Percentiles rank a stretch among this genome's conserved stretches.
phyloP scores from a whole-genome alignment of 2,888 invertebrate species.

The Xestoiulus laeticollis region DNA sequence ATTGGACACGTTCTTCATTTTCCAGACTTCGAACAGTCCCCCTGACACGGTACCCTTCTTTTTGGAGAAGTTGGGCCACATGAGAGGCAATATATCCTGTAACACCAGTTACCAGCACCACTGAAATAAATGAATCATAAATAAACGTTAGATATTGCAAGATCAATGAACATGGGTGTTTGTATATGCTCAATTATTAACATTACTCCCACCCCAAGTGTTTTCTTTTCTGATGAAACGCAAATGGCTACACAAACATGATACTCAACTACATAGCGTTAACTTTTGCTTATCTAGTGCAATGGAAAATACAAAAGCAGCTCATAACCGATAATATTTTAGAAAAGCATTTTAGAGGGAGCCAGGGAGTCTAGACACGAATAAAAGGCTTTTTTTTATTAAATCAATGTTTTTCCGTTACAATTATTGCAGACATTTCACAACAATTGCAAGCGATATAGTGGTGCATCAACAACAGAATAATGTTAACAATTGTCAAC shows the following conservation, averaged over 20 bases:
- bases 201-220: background rate
- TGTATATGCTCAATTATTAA: background rate
- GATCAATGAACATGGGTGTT: background rate
- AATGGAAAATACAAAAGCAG: background rate
- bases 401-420: no score
- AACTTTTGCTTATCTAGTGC: background rate
- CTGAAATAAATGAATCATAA: slow-evolving; percentile 56
- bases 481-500: no score
- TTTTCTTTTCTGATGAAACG: background rate
- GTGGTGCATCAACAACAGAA: no score
- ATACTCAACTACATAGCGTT: background rate
- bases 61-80: slow-evolving; percentile 66
- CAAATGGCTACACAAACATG: background rate
- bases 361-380: background rate
- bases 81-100: slow-evolving; percentile 68
- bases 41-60: slow-evolving; percentile 66
- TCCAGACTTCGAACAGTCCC: slow-evolving; percentile 66
- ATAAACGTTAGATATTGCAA: background rate
- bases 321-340: no score
- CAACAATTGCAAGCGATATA: no score
- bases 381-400: no score
- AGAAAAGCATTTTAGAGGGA: background rate
- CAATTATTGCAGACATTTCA: no score
- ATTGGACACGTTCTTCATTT: slow-evolving; percentile 63
- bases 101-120: slow-evolving; percentile 68